Conservation (phyloP, 2,113 vertebrate species). For the Mesocricetus auratus region DNA sequence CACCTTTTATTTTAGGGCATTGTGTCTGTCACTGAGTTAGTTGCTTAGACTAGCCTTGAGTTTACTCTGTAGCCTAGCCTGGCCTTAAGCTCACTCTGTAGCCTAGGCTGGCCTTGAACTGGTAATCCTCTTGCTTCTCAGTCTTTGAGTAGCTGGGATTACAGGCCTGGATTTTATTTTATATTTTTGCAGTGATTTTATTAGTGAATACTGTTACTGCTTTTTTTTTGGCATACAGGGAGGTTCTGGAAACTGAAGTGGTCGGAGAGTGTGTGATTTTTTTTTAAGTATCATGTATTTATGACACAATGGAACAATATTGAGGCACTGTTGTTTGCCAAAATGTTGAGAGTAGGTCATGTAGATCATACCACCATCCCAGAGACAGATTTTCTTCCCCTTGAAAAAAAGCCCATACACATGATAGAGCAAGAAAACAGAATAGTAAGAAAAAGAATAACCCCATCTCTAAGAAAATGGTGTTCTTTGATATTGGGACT, state of each 20-base stretch:
- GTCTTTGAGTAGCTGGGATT: background rate
- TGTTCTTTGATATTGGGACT: background rate
- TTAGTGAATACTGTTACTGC: background rate
- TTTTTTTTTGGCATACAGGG: background rate
- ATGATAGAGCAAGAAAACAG: conserved; percentile 13
- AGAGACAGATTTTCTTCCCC: background rate
- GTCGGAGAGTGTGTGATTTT: background rate
- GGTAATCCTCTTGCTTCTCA: background rate
- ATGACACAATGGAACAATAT: background rate
- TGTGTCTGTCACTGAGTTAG: no score
- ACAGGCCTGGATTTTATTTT: background rate
- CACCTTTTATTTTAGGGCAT: no score
- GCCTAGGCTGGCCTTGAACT: background rate
- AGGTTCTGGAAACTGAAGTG: conserved; percentile 15
- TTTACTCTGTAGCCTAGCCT: background rate
- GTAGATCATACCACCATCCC: background rate
- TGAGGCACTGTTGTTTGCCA: background rate
- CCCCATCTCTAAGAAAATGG: background rate
- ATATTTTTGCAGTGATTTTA: background rate
- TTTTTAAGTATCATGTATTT: background rate
- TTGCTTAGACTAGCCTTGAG: background rate
- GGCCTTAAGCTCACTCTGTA: background rate
- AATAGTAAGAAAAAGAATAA: background rate
- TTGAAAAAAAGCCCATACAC: background rate
- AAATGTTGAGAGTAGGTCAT: background rate